Conservation (phyloP, 37 sponge, comb jelly and placozoan species). For the Mnemiopsis leidyi region DNA sequence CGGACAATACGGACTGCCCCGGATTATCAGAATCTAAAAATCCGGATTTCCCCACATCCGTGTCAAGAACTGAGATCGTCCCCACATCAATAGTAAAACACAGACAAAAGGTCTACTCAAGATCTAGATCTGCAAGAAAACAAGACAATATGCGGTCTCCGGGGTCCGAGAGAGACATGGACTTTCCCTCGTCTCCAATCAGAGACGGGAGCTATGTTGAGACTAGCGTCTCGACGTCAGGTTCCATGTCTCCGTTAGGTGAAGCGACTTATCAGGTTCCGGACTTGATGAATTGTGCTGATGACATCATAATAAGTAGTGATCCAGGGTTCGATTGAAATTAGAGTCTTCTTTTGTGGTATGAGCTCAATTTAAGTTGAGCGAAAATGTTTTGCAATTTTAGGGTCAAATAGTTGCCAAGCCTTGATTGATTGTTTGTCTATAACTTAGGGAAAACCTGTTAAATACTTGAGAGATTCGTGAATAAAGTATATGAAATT, state of each 20-base stretch:
- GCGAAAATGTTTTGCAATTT: too few relatives aligned
- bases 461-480: too few relatives aligned
- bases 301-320: background rate
- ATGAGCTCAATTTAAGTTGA: too few relatives aligned
- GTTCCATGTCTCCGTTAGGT: background rate
- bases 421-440: too few relatives aligned
- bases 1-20: background rate
- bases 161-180: background rate
- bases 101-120: too few relatives aligned
- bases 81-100: too few relatives aligned
- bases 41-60: background rate
- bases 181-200: background rate
- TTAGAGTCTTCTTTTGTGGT: too few relatives aligned
- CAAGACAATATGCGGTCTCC: too few relatives aligned
- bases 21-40: background rate
- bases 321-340: background rate
- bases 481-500: too few relatives aligned
- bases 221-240: background rate
- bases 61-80: background rate
- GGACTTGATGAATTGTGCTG: background rate
- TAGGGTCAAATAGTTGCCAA: too few relatives aligned
- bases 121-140: too few relatives aligned
- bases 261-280: background rate
- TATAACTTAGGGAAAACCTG: too few relatives aligned
- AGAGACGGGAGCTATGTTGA: background rate